phyloP scores from a whole-genome alignment of 2,113 vertebrate genomes.

The Cyprinodon brontotheroides region DNA sequence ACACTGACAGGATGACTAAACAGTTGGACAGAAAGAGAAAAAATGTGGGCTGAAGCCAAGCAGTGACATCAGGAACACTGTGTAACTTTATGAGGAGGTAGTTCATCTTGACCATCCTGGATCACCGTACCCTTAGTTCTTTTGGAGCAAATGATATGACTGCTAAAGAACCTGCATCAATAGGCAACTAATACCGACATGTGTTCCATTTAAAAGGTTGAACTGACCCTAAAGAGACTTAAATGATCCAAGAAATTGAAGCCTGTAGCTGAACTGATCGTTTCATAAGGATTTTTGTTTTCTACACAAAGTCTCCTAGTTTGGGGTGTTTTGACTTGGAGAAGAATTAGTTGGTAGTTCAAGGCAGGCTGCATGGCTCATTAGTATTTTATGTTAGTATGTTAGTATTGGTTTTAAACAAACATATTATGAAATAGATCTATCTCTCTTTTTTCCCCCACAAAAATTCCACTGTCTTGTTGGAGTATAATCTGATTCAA shows the following conservation, averaged over 20 bases:
- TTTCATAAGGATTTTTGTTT: neutral
- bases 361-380: neutral
- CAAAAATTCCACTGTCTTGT: too few species aligned
- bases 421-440: neutral
- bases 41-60: slow-evolving; percentile 10
- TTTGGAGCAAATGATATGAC: slow-evolving; percentile 33
- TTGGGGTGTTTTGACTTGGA: neutral
- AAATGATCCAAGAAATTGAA: neutral
- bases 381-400: neutral
- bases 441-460: neutral
- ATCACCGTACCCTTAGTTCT: slow-evolving; percentile 12
- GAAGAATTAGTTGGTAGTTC: neutral
- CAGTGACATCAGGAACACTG: slow-evolving; percentile 36
- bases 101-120: slow-evolving; percentile 34
- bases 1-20: slow-evolving; percentile 10
- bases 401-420: neutral
- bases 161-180: slow-evolving; percentile 13
- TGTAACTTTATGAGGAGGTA: slow-evolving; percentile 17
- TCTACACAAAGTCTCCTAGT: neutral
- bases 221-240: slow-evolving; percentile 20
- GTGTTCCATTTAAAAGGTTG: slow-evolving; percentile 25
- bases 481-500: neutral
- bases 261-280: neutral
- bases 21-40: slow-evolving; percentile 19
- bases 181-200: slow-evolving; percentile 16